Conservation (phyloP, 2,113 vertebrate species). For the Rhadina sibilatrix region DNA sequence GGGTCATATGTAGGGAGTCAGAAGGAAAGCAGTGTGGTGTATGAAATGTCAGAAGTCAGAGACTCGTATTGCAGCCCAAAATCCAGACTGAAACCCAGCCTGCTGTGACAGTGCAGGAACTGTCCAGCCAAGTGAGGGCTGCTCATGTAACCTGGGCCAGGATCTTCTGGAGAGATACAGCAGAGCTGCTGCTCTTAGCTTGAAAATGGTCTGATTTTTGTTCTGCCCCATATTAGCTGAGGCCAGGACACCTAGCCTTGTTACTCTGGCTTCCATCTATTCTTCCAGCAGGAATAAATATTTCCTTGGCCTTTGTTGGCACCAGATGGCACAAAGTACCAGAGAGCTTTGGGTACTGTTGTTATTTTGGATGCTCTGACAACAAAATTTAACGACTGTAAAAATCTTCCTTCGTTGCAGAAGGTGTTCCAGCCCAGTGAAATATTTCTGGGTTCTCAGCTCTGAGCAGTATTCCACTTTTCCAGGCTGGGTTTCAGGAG, state of each 20-base stretch:
- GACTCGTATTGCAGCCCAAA: neutral
- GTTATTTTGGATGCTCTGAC: neutral
- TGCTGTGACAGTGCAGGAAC: neutral
- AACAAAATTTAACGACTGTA: neutral
- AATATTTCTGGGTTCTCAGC: neutral
- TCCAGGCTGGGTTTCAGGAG: neutral
- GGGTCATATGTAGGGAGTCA: neutral
- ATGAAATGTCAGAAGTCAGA: conserved; percentile 11
- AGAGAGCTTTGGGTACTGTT: neutral
- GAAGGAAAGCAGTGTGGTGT: neutral
- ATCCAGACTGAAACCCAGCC: neutral
- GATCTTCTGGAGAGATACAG: neutral
- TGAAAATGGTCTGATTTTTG: neutral
- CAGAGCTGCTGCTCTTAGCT: neutral
- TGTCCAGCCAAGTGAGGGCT: neutral
- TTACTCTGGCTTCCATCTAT: neutral
- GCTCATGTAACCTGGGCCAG: neutral
- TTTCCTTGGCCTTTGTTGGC: neutral
- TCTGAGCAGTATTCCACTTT: neutral
- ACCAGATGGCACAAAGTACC: neutral
- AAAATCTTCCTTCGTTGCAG: neutral
- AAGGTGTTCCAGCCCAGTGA: neutral
- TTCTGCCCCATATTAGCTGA: neutral
- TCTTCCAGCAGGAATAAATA: neutral
- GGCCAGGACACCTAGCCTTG: neutral